Percentiles rank a stretch among this genome's conserved stretches.
These are phyloP conservation scores for Galeruca laticollis DNA, from an alignment of 2,888 invertebrate species.

Conservation along the genomic window DNA sequence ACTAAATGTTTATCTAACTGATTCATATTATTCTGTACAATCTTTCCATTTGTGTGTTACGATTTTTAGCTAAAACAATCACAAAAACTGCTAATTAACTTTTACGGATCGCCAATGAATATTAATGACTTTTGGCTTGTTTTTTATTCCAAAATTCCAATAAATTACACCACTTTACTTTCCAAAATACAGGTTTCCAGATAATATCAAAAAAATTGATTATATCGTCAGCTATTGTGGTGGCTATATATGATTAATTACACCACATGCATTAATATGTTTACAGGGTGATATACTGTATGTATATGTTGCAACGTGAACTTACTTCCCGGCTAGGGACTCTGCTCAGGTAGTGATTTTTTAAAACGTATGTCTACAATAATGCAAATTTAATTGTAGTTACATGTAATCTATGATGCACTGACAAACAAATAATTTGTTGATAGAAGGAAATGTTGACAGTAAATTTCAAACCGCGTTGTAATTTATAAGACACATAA, in stretches of 20 bases:
- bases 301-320: not conserved
- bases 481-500: too few relatives aligned
- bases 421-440: too few relatives aligned
- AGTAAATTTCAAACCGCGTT: too few relatives aligned
- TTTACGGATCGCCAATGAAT: constrained; percentile 16
- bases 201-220: constrained; percentile 38
- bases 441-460: too few relatives aligned
- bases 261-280: constrained; percentile 21
- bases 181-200: constrained; percentile 26
- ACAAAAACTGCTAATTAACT: constrained; percentile 27
- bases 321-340: too few relatives aligned
- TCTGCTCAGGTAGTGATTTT: too few relatives aligned
- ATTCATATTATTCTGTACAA: not conserved
- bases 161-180: constrained; percentile 28
- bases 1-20: constrained; percentile 9
- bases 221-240: constrained; percentile 38
- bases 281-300: constrained; percentile 7
- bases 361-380: too few relatives aligned
- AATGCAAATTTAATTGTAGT: too few relatives aligned
- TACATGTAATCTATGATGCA: too few relatives aligned
- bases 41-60: constrained; percentile 21
- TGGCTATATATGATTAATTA: constrained; percentile 38
- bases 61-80: constrained; percentile 13
- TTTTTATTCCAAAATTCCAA: constrained; percentile 20
- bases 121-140: constrained; percentile 27